These are phyloP conservation scores for Catharus minimus DNA, from an alignment of 2,113 vertebrate genomes.

Conservation along the genomic window DNA sequence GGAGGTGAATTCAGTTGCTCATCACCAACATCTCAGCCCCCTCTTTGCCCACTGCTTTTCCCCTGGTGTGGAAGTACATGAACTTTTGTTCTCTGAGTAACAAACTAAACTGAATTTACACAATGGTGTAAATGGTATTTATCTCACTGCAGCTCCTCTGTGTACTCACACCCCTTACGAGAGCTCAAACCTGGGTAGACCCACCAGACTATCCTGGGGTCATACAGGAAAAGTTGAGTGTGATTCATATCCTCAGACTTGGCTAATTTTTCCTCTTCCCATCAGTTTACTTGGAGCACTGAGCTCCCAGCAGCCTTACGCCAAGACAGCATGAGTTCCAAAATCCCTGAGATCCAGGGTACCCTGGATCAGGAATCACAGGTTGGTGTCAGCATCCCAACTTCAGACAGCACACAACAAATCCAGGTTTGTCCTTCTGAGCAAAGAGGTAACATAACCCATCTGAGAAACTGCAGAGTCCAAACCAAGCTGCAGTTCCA, in stretches of 20 bases:
- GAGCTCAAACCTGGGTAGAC: background rate
- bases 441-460: background rate
- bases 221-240: background rate
- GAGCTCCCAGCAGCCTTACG: background rate
- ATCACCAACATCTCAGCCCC: background rate
- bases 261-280: background rate
- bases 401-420: background rate
- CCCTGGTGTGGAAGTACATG: background rate
- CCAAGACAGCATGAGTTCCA: background rate
- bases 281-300: background rate
- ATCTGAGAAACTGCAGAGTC: background rate
- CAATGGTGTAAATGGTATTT: background rate
- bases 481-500: background rate
- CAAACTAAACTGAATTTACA: background rate
- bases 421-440: background rate
- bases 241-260: background rate
- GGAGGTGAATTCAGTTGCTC: background rate
- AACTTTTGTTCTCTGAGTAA: background rate
- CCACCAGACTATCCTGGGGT: background rate
- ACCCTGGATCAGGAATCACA: background rate
- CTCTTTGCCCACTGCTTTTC: background rate
- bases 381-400: background rate
- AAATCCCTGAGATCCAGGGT: background rate
- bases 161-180: background rate
- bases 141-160: background rate